Conservation (phyloP, 2,797 vertebrate species). For the Phyllotis vaccarum region DNA sequence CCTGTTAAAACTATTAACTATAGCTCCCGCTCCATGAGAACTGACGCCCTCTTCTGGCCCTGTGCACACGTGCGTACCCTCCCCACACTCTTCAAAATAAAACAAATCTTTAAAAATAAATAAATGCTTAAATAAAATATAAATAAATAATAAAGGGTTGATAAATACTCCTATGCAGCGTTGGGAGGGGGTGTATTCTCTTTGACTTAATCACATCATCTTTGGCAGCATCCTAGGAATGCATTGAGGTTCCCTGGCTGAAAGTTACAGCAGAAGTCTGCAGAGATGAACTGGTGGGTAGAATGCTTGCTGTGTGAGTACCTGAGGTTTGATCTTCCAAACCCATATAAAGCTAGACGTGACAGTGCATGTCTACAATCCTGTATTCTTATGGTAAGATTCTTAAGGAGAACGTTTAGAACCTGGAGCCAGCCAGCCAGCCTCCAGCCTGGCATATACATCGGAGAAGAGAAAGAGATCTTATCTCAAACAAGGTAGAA, state of each 20-base stretch:
- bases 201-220: neutral
- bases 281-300: neutral
- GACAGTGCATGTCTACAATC: neutral
- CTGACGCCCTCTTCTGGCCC: neutral
- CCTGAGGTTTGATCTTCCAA: neutral
- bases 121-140: neutral
- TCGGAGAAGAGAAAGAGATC: neutral
- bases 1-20: neutral
- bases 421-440: neutral
- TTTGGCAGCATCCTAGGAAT: neutral
- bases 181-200: neutral
- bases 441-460: neutral
- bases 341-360: neutral
- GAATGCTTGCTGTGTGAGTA: neutral
- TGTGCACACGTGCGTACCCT: neutral
- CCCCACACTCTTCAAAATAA: neutral
- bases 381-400: neutral
- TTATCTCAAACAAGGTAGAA: neutral
- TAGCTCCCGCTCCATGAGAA: neutral
- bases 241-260: neutral
- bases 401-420: no score
- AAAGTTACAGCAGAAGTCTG: neutral
- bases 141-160: neutral
- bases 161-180: neutral
- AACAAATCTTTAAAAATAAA: neutral